Base-by-base conservation (phyloP, 2,888 invertebrate species). In the Lumbricus terrestris region DNA sequence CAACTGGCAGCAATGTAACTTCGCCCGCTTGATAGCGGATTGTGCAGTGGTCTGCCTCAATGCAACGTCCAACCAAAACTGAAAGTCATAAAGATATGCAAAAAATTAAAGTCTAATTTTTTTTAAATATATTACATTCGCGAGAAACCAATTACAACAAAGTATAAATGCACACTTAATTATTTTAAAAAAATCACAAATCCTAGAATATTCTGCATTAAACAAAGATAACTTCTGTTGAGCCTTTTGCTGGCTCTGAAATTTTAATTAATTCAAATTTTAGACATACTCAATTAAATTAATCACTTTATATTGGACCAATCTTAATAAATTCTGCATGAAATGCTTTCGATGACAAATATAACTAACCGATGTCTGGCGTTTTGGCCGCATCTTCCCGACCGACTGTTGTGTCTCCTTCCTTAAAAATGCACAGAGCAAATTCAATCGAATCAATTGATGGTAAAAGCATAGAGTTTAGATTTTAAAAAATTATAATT, bases 331-430 rank as follows among this genome's bases (percentile, higher is more conserved):
- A 88, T 34, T 88, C 20, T 1, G 38, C 35, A 82, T 29, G 82
- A n/a, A 18, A n/a, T 69, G n/a, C 11, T 8, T 16, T n/a, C 23
- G 54, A 54, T 29, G 29, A 54, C n/a, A 38, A 37, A 35, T 20
- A 69, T 40, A 82, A 91, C 90, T 92, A 91, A 94, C 94, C 93
- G 90, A 98, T 98, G 95, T 98, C 97, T 93, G 97, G 97, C 42
- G 96, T 95, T 0, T 96, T 95, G 0, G 96, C 95, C 85, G 94
- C 96, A 93, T 97, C 97, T 92, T 96, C 97, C 18, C 97, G 97
- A 90, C 98, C 98, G 90, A 98, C 97, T 91, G 97, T 96, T 0
- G 98, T 98, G 94, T 96, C 97, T 11, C 98, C 98, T 94, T 98
- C 98, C 96, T 97, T 90, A 8, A 91, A 92, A 35, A 54, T 88